Base-by-base conservation (phyloP, 2,113 vertebrate species). In the Oncorhynchus masou region DNA sequence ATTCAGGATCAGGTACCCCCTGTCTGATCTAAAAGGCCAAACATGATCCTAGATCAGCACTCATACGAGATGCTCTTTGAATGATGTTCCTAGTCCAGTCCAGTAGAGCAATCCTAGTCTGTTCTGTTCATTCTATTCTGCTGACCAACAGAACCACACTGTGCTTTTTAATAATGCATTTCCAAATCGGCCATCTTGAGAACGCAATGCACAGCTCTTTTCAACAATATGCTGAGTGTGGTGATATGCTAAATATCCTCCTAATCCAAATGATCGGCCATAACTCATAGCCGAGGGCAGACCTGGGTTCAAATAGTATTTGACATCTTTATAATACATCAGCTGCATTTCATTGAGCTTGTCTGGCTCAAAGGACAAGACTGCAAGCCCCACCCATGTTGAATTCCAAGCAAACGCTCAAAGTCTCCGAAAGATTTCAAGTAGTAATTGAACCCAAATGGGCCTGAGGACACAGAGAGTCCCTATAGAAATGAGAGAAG, bases 221-320 rank as follows among this genome's bases (percentile, higher is more conserved):
- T 24, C 13, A 11, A 57, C 73, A 75, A 85, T 90, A 70, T 84
- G 89, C 90, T 90, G 90, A 92, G 79, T 29, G 51, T 74, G 75
- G 83, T 74, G 72, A 86, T 87, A 90, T 81, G 79, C 68, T 82
- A 82, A 90, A 88, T 82, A 76, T 85, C 83, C 85, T 81, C 77
- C 67, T 75, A 79, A 87, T 87, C 68, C 74, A 76, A 90, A 84
- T 85, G 83, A 86, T 90, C 78, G 82, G 77, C 86, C 80, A 82
- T 84, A 89, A 84, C 79, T 85, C 39, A 3, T 3, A 45, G 39
- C 39, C 39, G 3, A 11, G 9, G 9, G 39, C 39, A 45, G 39
- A 45, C 9, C 51, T 16, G 51, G 51, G 13, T 54, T 54, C 16
- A 54, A 54, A 54, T 19, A 4, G 16, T 54, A 54, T 5, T 54